Conservation (phyloP, 1,140 invertebrate genomes). For the Diabrotica virgifera region DNA sequence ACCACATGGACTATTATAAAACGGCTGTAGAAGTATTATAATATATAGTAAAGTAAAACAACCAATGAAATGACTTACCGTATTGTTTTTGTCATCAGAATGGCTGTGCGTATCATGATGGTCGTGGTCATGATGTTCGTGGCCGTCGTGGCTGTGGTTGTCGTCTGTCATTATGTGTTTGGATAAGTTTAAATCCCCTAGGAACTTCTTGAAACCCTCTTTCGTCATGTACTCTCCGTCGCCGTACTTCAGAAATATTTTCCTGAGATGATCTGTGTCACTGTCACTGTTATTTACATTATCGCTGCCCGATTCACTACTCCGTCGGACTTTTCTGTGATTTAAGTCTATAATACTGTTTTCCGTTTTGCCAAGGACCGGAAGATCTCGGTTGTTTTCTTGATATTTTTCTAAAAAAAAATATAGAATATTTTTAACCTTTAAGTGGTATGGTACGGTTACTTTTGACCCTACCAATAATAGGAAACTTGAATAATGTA, state of each 20-base stretch:
- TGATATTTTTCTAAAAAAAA: neutral
- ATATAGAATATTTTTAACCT: no score
- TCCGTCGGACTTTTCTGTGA: slow-evolving; percentile 9
- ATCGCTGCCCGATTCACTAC: slow-evolving; percentile 18
- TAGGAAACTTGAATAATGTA: no score
- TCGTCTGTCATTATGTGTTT: neutral
- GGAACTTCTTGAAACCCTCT: slow-evolving; percentile 63
- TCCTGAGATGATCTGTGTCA: slow-evolving; percentile 39
- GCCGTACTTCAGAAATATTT: slow-evolving; percentile 54
- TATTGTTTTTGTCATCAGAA: neutral
- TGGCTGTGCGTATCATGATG: neutral
- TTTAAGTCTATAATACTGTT: slow-evolving; percentile 6
- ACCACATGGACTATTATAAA: no score
- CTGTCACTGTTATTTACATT: slow-evolving; percentile 21
- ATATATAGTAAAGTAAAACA: no score
- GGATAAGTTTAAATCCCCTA: slow-evolving; percentile 38
- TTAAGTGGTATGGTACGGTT: no score
- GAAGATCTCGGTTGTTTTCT: neutral
- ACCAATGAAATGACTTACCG: neutral
- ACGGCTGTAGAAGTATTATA: no score
- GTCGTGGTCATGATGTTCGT: neutral
- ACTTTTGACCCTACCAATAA: no score
- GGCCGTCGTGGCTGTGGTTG: neutral
- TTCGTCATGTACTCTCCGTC: slow-evolving; percentile 61
- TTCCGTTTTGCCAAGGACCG: neutral